Evolutionary conservation across 92 coral and sea anemone genomes (phyloP).

Genomic region (Blastomussa wellsi): DNA sequence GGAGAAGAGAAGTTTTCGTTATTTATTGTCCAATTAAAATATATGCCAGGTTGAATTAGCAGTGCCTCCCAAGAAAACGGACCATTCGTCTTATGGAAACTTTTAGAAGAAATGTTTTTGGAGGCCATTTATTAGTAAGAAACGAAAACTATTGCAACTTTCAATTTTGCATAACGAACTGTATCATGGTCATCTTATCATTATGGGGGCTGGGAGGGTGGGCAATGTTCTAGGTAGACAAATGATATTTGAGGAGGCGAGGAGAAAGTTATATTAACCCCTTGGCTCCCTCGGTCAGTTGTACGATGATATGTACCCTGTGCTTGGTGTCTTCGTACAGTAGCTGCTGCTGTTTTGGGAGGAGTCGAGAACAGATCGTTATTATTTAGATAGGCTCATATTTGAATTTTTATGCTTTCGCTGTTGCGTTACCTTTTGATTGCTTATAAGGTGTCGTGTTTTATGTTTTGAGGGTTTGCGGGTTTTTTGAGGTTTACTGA

Average conservation of each 20-base stretch:
- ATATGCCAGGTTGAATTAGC: too few species aligned
- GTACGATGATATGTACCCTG: background rate
- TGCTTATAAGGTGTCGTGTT: background rate
- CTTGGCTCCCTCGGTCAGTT: too few species aligned
- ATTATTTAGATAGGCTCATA: background rate
- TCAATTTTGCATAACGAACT: background rate
- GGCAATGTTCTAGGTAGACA: background rate
- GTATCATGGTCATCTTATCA: background rate
- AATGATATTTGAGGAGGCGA: too few species aligned
- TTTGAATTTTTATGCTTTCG: background rate
- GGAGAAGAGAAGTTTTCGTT: background rate
- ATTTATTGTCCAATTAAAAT: constrained; percentile 4
- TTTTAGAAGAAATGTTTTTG: background rate
- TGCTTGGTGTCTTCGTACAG: background rate
- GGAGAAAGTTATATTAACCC: background rate
- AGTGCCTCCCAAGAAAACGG: too few species aligned
- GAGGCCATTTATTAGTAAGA: background rate
- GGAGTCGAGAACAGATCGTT: background rate
- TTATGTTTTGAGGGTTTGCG: too few species aligned
- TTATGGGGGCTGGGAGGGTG: background rate
- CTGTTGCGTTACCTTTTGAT: background rate
- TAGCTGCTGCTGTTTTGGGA: background rate
- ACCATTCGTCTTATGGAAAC: background rate
- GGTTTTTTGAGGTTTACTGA: too few species aligned
- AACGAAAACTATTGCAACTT: background rate